Percentiles rank a stretch among this genome's conserved stretches.
Conservation (phyloP, 2,888 invertebrate genomes). For the Nesidiocoris tenuis region DNA sequence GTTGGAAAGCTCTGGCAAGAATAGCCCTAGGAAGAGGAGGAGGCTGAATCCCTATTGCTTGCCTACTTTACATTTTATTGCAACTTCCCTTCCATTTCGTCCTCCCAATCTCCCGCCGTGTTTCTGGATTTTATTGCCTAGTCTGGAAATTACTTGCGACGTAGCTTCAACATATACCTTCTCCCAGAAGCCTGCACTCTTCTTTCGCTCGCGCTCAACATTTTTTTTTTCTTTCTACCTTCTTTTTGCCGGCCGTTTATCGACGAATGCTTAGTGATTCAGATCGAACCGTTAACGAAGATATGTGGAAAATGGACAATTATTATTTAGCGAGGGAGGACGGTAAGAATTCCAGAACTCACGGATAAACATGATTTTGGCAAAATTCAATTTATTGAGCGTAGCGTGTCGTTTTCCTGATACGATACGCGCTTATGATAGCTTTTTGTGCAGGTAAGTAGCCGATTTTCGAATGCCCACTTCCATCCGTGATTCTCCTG, state of each 20-base stretch:
- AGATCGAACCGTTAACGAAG: too few species aligned
- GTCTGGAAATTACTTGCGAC: conserved; percentile 36
- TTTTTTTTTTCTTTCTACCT: neutral
- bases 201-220: neutral
- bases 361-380: too few species aligned
- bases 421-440: too few species aligned
- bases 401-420: too few species aligned
- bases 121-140: conserved; percentile 30
- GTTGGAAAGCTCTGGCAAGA: neutral
- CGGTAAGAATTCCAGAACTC: too few species aligned
- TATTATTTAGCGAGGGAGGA: too few species aligned
- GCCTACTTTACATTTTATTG: conserved; percentile 40
- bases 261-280: neutral
- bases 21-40: neutral
- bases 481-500: too few species aligned
- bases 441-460: too few species aligned
- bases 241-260: neutral
- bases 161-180: conserved; percentile 13
- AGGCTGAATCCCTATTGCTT: conserved; percentile 16
- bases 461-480: too few species aligned
- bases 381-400: too few species aligned
- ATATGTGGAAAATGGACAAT: too few species aligned
- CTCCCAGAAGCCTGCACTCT: too few species aligned
- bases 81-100: conserved; percentile 9
- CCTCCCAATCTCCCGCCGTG: neutral